Evolutionary conservation across 2,888 invertebrate species (phyloP).

Genomic region (Torymus aiolomorphi): DNA sequence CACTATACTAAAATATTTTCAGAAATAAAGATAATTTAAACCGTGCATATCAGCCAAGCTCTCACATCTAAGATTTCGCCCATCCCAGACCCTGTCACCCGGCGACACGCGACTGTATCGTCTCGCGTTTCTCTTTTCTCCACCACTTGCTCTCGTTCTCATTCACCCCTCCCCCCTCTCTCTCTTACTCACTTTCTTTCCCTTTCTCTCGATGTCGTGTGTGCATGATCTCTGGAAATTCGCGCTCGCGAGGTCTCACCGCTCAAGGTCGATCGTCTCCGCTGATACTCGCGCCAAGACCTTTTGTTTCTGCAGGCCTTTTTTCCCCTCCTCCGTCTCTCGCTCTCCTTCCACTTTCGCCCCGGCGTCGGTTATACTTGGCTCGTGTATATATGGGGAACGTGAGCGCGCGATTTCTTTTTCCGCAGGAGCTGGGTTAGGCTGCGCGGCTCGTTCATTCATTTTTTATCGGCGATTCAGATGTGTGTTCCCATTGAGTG

Average conservation of each 20-base stretch:
- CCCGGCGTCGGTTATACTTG: constrained; percentile 17
- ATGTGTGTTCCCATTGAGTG: background rate
- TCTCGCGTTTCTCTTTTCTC: background rate
- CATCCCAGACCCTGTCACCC: background rate
- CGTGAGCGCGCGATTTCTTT: background rate
- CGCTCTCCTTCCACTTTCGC: constrained; percentile 18
- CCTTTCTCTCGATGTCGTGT: constrained; percentile 9
- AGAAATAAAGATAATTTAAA: background rate
- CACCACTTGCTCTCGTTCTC: constrained; percentile 6
- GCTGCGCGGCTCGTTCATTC: background rate
- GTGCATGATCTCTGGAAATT: constrained; percentile 51
- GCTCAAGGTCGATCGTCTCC: constrained; percentile 48
- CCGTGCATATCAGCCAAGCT: constrained; percentile 1
- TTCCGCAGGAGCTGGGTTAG: background rate
- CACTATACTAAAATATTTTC: background rate
- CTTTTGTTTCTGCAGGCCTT: constrained; percentile 20
- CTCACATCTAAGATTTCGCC: constrained; percentile 17
- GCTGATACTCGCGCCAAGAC: constrained; percentile 42
- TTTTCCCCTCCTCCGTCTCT: background rate
- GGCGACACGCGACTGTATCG: constrained; percentile 30
- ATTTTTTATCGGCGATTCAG: constrained; percentile 15
- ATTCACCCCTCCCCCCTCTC: too few species aligned
- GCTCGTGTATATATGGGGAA: constrained; percentile 3
- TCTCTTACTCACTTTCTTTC: background rate
- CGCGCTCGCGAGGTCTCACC: background rate